Conservation (phyloP, 1,140 invertebrate species). For the Frieseomelitta varia region DNA sequence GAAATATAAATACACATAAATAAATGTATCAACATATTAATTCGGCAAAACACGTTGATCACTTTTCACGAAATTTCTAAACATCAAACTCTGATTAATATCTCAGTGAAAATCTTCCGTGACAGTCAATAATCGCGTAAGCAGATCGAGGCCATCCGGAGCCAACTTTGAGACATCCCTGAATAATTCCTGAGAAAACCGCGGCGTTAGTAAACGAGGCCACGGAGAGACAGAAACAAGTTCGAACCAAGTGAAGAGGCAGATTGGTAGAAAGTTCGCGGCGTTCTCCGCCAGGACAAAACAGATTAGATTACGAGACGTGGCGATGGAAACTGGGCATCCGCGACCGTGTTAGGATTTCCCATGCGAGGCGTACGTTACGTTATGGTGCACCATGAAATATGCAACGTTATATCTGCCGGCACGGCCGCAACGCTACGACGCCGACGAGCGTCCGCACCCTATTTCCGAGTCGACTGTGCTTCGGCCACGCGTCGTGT, state of each 20-base stretch:
- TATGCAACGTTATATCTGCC: constrained; percentile 73
- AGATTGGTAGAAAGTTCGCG: constrained; percentile 37
- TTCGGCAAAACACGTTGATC: too few species aligned
- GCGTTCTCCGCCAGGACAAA: constrained; percentile 53
- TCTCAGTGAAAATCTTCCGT: neutral
- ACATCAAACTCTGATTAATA: neutral
- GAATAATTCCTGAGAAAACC: neutral
- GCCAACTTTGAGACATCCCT: neutral
- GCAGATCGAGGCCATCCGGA: too few species aligned
- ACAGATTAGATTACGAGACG: constrained; percentile 63
- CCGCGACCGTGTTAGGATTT: constrained; percentile 74
- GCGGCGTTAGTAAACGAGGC: neutral
- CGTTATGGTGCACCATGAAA: constrained; percentile 75
- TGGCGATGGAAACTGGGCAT: constrained; percentile 68
- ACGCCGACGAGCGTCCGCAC: constrained; percentile 44
- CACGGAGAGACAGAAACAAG: neutral
- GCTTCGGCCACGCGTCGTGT: constrained; percentile 18
- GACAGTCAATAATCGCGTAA: neutral
- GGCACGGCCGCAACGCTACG: constrained; percentile 47
- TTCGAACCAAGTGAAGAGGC: neutral
- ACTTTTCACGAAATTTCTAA: too few species aligned
- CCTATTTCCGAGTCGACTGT: constrained; percentile 49
- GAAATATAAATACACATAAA: neutral
- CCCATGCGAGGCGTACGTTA: constrained; percentile 78
- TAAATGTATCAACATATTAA: too few species aligned